Evolutionary conservation across 1,140 invertebrate genomes (phyloP).

Genomic region (Dendroctonus ponderosae): DNA sequence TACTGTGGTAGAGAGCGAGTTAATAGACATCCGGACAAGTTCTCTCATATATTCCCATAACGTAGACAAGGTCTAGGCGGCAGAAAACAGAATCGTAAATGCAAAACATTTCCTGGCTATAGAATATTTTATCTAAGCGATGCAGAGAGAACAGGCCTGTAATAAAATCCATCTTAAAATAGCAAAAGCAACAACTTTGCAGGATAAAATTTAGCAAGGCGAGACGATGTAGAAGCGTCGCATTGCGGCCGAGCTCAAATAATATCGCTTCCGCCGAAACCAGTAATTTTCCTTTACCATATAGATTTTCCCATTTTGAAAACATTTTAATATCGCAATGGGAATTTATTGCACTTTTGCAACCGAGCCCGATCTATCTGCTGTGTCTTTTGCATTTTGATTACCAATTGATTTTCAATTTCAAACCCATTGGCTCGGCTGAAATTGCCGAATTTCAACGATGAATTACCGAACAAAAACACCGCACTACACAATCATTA

Average conservation of each 20-base stretch:
- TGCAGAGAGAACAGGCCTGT: neutral
- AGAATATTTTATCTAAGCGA: slow-evolving; percentile 6
- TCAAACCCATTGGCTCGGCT: too few species aligned
- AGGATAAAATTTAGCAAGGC: slow-evolving; percentile 5
- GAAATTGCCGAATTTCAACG: too few species aligned
- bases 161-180: slow-evolving; percentile 19
- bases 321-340: slow-evolving; percentile 10
- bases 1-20: too few species aligned
- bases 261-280: slow-evolving; percentile 10
- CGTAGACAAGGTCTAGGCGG: neutral
- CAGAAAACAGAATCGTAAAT: slow-evolving; percentile 15
- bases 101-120: slow-evolving; percentile 1
- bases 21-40: too few species aligned
- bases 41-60: neutral
- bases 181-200: slow-evolving; percentile 10
- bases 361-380: neutral
- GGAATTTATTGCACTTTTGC: neutral
- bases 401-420: neutral
- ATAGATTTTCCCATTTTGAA: slow-evolving; percentile 11
- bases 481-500: too few species aligned
- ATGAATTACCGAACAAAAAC: too few species aligned
- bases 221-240: slow-evolving; percentile 9
- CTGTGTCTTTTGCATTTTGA: slow-evolving; percentile 11
- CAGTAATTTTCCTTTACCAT: slow-evolving; percentile 18
- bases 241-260: slow-evolving; percentile 9